Base-by-base conservation (phyloP, 2,888 invertebrate species). In the Allolobophora icterica region DNA sequence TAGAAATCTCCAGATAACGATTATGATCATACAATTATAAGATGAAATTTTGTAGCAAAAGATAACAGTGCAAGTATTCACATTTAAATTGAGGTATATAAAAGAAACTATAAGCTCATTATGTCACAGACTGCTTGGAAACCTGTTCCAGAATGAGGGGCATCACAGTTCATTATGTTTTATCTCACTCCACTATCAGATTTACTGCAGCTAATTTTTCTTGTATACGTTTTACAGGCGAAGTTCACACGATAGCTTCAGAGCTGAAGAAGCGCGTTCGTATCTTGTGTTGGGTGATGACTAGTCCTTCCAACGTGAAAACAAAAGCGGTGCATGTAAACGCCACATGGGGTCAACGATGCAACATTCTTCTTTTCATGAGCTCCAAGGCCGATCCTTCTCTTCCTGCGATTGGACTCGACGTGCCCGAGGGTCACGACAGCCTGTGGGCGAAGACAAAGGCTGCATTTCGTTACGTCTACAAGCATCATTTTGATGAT, bases 371-470 rank as follows among this genome's bases (percentile, higher is more conserved):
- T 90, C 93, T 96, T 17, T 96, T 96, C 93, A 96, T 96, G 95
- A 96, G 96, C 90, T 95, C 96, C 0, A 93, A 93, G 94, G 93
- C 94, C 96, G 98, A 98, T 95, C 94, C 96, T 13, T 96, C 96
- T 40, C 95, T 99, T 91, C 98, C 98, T 0, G 95, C 98, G 0
- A 96, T 99, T 35, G 94, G 93, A 52, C 96, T 99, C 92, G 97
- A 97, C 3, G 97, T 99, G 0, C 95, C 96, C 2, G 99, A 99
- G 95, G 98, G 98, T 0, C 96, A 99, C n/a, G 97, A 99, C 94
- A 97, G 97, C 94, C 96, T 99, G 33, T 99, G 99, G 99, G 98
- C 97, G 6, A 99, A 99, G 96, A 99, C 99, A 0, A 99, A 98
- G 95, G 97, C 97, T 93, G 98, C 98, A 0, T 98, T 98, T 95